Percentiles rank a stretch among this genome's conserved stretches.
phyloP scores from a whole-genome alignment of 2,113 vertebrate species.

The Pseudorhombus dupliciocellatus region DNA sequence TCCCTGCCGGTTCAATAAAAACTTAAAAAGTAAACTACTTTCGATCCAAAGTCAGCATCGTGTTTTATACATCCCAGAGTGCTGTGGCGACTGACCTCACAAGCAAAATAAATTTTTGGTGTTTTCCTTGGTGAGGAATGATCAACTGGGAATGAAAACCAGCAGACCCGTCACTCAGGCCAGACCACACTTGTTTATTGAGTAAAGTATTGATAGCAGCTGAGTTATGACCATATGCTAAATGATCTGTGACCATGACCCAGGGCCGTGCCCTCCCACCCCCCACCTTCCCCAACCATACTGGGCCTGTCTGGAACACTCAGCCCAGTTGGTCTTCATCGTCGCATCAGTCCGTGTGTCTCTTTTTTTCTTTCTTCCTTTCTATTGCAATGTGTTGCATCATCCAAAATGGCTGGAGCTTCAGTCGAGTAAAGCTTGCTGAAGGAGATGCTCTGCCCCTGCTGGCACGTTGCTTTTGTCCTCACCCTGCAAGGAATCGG shows the following conservation, averaged over 20 bases:
- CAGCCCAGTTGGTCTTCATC: background rate
- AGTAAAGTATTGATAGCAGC: conserved; percentile 10
- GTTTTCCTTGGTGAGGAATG: background rate
- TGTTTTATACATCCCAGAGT: conserved; percentile 2
- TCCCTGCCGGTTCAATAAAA: conserved; percentile 21
- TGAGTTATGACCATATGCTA: conserved; percentile 10
- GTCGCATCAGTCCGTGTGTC: background rate
- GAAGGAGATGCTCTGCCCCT: background rate
- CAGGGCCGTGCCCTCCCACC: background rate
- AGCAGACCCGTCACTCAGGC: conserved; percentile 1
- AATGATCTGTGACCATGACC: background rate
- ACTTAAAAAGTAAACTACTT: background rate
- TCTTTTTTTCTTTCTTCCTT: background rate
- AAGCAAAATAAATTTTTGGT: background rate
- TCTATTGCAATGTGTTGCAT: conserved; percentile 14
- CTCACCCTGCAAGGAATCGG: background rate
- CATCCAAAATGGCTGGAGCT: conserved; percentile 3
- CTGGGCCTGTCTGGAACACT: background rate
- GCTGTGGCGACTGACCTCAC: background rate
- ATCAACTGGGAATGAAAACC: background rate
- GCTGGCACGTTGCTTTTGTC: background rate
- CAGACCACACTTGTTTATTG: background rate
- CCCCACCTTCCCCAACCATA: background rate
- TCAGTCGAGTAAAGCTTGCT: background rate
- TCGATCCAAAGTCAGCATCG: background rate